A percentile compares a stretch with the other conserved stretches of the same genome.
These are phyloP conservation scores for Spongilla lacustris DNA, from an alignment of 37 sponge, comb jelly and placozoan genomes.

Conservation along the genomic window DNA sequence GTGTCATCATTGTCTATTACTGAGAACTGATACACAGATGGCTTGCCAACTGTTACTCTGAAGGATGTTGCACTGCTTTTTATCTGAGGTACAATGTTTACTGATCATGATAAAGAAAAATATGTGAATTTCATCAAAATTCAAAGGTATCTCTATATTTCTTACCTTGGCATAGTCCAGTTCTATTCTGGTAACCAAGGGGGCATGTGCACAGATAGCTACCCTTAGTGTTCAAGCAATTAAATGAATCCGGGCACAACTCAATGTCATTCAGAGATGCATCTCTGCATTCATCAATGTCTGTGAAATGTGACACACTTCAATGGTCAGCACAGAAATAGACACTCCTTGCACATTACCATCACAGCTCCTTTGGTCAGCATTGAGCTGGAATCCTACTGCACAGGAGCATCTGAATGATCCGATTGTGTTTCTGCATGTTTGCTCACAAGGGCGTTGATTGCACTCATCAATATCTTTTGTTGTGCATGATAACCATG, in stretches of 20 bases:
- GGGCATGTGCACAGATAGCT: not conserved
- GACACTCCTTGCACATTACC: not conserved
- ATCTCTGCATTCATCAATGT: constrained; percentile 6
- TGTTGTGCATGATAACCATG: not conserved
- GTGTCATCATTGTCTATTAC: not conserved
- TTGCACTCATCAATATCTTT: not conserved
- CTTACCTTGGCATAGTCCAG: constrained; percentile 4
- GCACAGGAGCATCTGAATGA: not conserved
- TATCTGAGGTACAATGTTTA: not conserved
- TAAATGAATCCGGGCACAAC: not conserved
- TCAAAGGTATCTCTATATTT: not conserved
- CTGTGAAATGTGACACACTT: not conserved
- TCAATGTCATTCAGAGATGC: not conserved
- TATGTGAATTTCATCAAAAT: not conserved
- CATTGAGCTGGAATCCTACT: not conserved
- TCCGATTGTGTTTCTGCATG: not conserved
- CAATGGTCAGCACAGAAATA: not conserved
- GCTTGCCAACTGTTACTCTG: not conserved
- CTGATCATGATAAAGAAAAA: not conserved
- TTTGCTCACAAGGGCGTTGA: not conserved
- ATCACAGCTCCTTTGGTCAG: constrained; percentile 1
- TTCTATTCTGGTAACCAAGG: not conserved
- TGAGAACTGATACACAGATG: not conserved
- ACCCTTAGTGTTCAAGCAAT: not conserved
- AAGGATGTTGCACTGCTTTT: not conserved